Evolutionary conservation across 2,888 invertebrate species (phyloP).

Genomic region (Ditula angustiorana): DNA sequence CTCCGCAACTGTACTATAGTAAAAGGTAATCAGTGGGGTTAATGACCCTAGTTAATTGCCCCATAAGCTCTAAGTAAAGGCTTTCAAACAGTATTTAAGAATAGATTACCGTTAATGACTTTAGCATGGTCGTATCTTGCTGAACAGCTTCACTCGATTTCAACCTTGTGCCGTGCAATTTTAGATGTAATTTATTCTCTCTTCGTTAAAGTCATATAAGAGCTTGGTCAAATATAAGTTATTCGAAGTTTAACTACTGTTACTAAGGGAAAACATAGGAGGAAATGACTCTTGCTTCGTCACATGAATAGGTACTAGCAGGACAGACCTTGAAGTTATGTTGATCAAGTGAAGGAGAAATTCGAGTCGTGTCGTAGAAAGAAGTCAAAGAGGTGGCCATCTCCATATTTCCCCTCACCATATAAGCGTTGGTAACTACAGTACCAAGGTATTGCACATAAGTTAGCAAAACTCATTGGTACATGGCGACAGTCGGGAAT

Average conservation of each 20-base stretch:
- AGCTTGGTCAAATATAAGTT: not conserved
- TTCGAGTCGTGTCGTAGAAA: too few relatives aligned
- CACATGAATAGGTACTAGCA: too few relatives aligned
- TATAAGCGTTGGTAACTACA: too few relatives aligned
- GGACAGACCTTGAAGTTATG: too few relatives aligned
- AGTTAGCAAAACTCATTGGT: too few relatives aligned
- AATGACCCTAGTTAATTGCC: slow-evolving; percentile 12
- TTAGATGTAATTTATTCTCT: not conserved
- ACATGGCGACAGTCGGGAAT: too few relatives aligned
- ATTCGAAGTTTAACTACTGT: not conserved
- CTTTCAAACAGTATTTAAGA: slow-evolving; percentile 14
- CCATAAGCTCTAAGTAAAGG: slow-evolving; percentile 17
- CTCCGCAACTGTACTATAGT: not conserved
- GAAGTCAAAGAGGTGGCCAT: too few relatives aligned
- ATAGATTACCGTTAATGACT: not conserved
- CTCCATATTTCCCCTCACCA: too few relatives aligned
- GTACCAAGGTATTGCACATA: too few relatives aligned
- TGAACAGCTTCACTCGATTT: not conserved
- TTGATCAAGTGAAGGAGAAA: too few relatives aligned
- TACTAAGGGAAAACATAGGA: too few relatives aligned
- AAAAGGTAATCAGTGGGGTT: slow-evolving; percentile 1
- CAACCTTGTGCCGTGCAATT: not conserved
- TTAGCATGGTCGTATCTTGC: not conserved
- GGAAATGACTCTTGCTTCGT: too few relatives aligned
- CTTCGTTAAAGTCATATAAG: not conserved